These are phyloP conservation scores for Marisa cornuarietis DNA, from an alignment of 1,140 invertebrate species.

Conservation along the genomic window DNA sequence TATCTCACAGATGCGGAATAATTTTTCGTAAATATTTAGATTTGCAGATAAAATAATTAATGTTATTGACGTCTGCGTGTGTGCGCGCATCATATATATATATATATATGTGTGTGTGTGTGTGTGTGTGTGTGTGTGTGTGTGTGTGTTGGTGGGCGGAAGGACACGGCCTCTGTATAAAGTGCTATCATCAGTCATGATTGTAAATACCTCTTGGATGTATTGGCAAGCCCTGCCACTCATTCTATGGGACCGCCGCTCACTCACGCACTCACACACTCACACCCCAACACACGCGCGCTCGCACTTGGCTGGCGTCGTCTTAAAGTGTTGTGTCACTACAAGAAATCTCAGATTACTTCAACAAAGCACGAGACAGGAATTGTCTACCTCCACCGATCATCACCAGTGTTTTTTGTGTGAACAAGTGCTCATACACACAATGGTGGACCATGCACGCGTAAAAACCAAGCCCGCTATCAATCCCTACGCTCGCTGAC, in stretches of 20 bases:
- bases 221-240: neutral
- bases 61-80: neutral
- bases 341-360: neutral
- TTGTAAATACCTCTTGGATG: neutral
- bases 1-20: too few species aligned
- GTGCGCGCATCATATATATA: too few species aligned
- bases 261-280: too few species aligned
- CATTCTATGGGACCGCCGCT: neutral
- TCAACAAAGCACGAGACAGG: too few species aligned
- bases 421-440: too few species aligned
- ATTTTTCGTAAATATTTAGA: slow-evolving; percentile 9
- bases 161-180: neutral
- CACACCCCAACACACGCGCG: too few species aligned
- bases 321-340: neutral
- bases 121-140: slow-evolving; percentile 2
- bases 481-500: neutral
- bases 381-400: too few species aligned
- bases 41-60: neutral
- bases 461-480: too few species aligned
- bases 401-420: too few species aligned
- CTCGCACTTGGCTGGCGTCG: too few species aligned
- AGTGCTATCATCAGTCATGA: neutral
- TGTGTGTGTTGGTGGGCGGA: neutral
- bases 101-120: slow-evolving; percentile 6
- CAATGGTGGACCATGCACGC: too few species aligned